Percentiles rank a stretch among this genome's conserved stretches.
Conservation (phyloP, 2,888 invertebrate species). For the Diarsia rubi region DNA sequence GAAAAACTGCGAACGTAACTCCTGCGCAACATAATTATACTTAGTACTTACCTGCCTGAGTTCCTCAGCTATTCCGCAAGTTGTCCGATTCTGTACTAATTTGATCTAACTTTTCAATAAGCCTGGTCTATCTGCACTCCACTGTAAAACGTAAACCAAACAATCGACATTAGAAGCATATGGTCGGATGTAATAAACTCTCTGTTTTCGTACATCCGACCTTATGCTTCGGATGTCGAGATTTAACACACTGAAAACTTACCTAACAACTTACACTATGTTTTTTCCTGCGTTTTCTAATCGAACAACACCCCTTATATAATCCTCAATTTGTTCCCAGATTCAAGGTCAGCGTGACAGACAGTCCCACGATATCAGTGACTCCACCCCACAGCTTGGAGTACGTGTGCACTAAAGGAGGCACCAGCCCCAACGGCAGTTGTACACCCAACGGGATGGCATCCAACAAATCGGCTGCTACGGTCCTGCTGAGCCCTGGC, state of each 20-base stretch:
- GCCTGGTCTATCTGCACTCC: neutral
- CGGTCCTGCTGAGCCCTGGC: conserved; percentile 86
- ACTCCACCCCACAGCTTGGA: conserved; percentile 88
- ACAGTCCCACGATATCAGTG: conserved; percentile 87
- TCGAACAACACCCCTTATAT: neutral
- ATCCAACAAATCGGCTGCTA: conserved; percentile 82
- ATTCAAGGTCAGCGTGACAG: conserved; percentile 84
- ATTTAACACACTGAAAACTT: conserved; percentile 1
- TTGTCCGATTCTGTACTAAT: neutral
- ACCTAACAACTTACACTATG: neutral
- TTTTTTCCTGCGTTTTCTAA: neutral
- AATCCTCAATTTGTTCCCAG: conserved; percentile 68
- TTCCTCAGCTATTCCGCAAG: neutral
- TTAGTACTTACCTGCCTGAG: neutral
- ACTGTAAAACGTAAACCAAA: conserved; percentile 1
- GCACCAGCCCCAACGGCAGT: conserved; percentile 85
- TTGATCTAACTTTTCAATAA: neutral
- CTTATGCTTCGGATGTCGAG: too few relatives aligned
- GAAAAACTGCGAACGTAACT: neutral
- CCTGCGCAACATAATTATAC: neutral
- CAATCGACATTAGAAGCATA: too few relatives aligned
- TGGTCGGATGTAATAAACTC: too few relatives aligned
- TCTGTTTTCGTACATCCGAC: too few relatives aligned
- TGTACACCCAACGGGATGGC: conserved; percentile 87
- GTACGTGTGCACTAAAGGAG: conserved; percentile 85